Base-by-base conservation (phyloP, 2,888 invertebrate genomes). In the Sussaba pulchella region DNA sequence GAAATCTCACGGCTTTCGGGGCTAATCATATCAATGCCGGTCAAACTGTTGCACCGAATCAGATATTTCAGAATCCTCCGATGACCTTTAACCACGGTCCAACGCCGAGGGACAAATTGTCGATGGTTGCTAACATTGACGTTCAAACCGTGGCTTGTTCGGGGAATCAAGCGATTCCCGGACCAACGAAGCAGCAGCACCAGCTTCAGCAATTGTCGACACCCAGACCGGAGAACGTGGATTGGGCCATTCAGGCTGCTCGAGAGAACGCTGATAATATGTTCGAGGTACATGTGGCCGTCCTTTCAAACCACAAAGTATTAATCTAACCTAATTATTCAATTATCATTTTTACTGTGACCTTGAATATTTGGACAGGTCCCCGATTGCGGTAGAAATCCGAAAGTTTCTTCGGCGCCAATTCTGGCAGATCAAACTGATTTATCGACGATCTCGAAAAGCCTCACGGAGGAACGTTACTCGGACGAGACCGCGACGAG, bases 401-500 rank as follows among this genome's bases (percentile, higher is more conserved):
- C 72, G 1, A 31, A 43, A 17, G 19, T 41, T 5, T 59, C 69
- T 3, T n/a, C 41, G 0, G 64, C 81, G 1, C 64, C 77, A 12
- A 31, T 67, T 6, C 57, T 43, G 21, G 67, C 43, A n/a, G 36
- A 36, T 64, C 74, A 39, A 0, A 17, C 10, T 1, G 10, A 10
- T 21, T 39, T 57, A 1, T 57, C 73, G 14, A 39, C 39, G 5
- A 64, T 31, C 4, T 41, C 63, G 21, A 85, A 86, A 41, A 71
- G 69, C 10, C 84, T 85, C 4, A 31, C 31, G 2, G 90, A 90
- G 1, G 89, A 90, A n/a, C 85, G 83, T 73, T 85, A 85, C 17
- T 90, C 90, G 0, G 91, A 90, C 2, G 94, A 94, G 81, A 94
- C 94, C 0, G 94, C 93, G 2, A 92, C 93, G 1, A 94, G 94